A percentile compares a stretch with the other conserved stretches of the same genome.
phyloP scores from a whole-genome alignment of 1,140 invertebrate species.

The Cylas formicarius region DNA sequence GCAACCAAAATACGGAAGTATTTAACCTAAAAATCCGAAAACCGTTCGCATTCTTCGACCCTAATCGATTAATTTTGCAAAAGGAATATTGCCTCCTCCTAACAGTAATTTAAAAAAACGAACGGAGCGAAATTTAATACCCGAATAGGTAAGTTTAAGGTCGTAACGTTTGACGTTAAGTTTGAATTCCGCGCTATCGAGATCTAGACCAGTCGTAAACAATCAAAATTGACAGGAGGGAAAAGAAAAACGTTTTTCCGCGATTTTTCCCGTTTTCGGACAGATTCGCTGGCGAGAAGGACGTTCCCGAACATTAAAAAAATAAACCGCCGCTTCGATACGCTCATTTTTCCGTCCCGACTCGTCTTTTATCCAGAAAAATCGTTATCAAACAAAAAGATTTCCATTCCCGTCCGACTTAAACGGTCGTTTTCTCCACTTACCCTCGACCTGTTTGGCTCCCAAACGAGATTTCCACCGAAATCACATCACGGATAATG shows the following conservation, averaged over 20 bases:
- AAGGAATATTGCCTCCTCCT: too few relatives aligned
- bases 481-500: slow-evolving; percentile 27
- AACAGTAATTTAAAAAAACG: too few relatives aligned
- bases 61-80: too few relatives aligned
- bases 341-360: slow-evolving; percentile 10
- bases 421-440: not conserved
- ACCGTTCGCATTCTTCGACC: too few relatives aligned
- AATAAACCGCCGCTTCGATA: not conserved
- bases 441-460: slow-evolving; percentile 5
- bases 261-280: slow-evolving; percentile 9
- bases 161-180: slow-evolving; percentile 4
- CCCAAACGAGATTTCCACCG: not conserved
- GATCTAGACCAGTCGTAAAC: slow-evolving; percentile 33
- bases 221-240: slow-evolving; percentile 36
- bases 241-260: slow-evolving; percentile 16
- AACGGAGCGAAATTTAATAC: too few relatives aligned
- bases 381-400: slow-evolving; percentile 27
- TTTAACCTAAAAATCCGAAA: too few relatives aligned
- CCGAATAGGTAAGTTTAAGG: too few relatives aligned
- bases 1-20: slow-evolving; percentile 8
- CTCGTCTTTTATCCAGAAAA: slow-evolving; percentile 14
- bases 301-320: not conserved
- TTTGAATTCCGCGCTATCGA: slow-evolving; percentile 36
- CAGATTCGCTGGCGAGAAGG: not conserved
- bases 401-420: slow-evolving; percentile 6